Evolutionary conservation across 2,113 vertebrate species (phyloP).

Genomic region (Limnothrissa miodon): DNA sequence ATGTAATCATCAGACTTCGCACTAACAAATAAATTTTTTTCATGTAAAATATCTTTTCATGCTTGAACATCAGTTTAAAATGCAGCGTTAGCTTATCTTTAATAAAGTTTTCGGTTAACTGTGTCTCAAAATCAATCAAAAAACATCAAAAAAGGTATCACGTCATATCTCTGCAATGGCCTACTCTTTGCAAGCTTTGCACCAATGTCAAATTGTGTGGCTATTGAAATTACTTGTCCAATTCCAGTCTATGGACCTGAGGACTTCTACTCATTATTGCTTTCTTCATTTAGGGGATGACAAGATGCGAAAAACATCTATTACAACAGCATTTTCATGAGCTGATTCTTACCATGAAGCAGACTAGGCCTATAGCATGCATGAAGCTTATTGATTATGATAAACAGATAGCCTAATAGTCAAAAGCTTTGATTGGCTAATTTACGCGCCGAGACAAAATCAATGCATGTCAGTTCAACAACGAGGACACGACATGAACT

Average conservation of each 20-base stretch:
- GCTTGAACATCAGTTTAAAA: not conserved
- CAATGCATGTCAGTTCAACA: not conserved
- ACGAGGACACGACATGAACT: not conserved
- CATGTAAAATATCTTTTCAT: not conserved
- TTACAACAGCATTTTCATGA: not conserved
- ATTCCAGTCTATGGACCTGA: not conserved
- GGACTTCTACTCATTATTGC: not conserved
- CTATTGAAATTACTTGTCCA: too few relatives aligned
- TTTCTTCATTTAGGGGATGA: not conserved
- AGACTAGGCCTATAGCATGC: not conserved
- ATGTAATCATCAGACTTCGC: conserved; percentile 14
- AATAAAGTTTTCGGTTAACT: too few relatives aligned
- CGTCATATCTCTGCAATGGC: too few relatives aligned
- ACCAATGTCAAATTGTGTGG: too few relatives aligned
- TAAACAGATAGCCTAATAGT: not conserved
- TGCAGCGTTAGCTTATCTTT: too few relatives aligned
- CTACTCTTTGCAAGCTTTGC: too few relatives aligned
- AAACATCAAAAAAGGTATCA: too few relatives aligned
- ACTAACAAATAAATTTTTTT: conserved; percentile 12
- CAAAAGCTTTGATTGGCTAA: not conserved
- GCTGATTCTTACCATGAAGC: not conserved
- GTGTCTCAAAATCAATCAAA: too few relatives aligned
- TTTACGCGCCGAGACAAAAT: not conserved
- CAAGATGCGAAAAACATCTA: not conserved
- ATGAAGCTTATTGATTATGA: not conserved